Evolutionary conservation across 2,888 invertebrate species (phyloP).

Genomic region (Aethes cnicana): DNA sequence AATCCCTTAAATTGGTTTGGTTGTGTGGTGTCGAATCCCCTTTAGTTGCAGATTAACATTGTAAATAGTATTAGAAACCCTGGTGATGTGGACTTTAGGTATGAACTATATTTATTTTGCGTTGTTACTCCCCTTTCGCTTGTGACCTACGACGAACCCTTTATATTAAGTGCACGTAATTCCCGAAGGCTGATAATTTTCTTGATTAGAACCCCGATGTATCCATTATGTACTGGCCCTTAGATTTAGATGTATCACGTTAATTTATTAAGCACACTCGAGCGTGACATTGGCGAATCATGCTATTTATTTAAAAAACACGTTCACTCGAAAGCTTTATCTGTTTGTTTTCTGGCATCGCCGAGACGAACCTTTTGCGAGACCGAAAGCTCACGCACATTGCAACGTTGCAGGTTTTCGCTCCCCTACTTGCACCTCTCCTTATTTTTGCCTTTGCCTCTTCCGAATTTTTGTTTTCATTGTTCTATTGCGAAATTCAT

Average conservation of each 20-base stretch:
- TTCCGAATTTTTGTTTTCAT: slow-evolving; percentile 53
- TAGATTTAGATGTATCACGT: slow-evolving; percentile 47
- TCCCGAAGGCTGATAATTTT: slow-evolving; percentile 32
- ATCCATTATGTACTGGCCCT: slow-evolving; percentile 43
- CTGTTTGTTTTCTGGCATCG: slow-evolving; percentile 83
- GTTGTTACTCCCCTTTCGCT: slow-evolving; percentile 54
- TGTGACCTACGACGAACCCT: slow-evolving; percentile 50
- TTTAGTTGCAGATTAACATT: slow-evolving; percentile 61
- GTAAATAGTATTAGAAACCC: slow-evolving; percentile 58
- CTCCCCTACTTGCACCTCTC: slow-evolving; percentile 71
- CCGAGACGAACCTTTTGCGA: slow-evolving; percentile 64
- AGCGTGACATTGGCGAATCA: slow-evolving; percentile 47
- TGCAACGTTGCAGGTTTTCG: slow-evolving; percentile 47
- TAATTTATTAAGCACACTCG: slow-evolving; percentile 49
- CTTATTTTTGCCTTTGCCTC: slow-evolving; percentile 71
- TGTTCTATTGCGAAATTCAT: slow-evolving; percentile 46
- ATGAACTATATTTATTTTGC: slow-evolving; percentile 58
- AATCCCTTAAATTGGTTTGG: slow-evolving; percentile 62
- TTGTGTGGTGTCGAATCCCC: slow-evolving; percentile 67
- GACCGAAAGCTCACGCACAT: slow-evolving; percentile 54
- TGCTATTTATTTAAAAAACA: slow-evolving; percentile 50
- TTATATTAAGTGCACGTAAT: slow-evolving; percentile 38
- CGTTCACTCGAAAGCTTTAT: slow-evolving; percentile 73
- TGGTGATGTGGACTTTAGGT: slow-evolving; percentile 60
- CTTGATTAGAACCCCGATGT: slow-evolving; percentile 32